Base-by-base conservation (phyloP, 2,113 vertebrate species). In the Syrrhaptes paradoxus region DNA sequence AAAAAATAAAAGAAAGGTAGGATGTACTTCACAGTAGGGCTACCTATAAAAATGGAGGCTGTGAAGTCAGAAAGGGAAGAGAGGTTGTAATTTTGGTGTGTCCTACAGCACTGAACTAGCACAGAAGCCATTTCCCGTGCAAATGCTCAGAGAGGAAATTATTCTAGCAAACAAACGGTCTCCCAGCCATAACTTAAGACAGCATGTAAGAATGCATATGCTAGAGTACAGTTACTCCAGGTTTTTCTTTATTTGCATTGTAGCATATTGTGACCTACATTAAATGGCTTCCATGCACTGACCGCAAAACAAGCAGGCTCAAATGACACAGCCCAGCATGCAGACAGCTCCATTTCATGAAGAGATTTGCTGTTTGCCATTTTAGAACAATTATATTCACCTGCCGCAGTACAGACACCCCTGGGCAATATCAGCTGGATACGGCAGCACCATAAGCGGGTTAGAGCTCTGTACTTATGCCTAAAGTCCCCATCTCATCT, bases 231-330 rank as follows among this genome's bases (percentile, higher is more conserved):
- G 59, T 84, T 75, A 74, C 55, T 90, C 75, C 55, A 61, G 32
- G 93, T 93, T 90, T 85, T 87, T 32, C 65, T 91, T 71, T 77
- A 67, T 57, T 93, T 91, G 41, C 45, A 17, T 13, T 67, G 59
- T 25, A 87, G 51, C 85, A 66, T 87, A 87, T 63, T 88, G 71
- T 88, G 82, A 93, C 87, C 87, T 91, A 85, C 73, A 86, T 87
- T 95, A 76, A 86, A 83, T 13, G 55, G 59, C 83, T 87, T 90
- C 85, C 25, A 18, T 28, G 72, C 71, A 67, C 59, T 93, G 85
- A 72, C 89, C 61, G 4, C 87, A 71, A 67, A 90, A 51, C 24
- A 74, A 43, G 43, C 8, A 29, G 63, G 29, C 62, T 90, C 22
- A 72, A 58, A n/a, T 38, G 45, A n/a, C 66, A 52, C 26, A 78